Base-by-base conservation (phyloP, 1,140 invertebrate species). In the Linepithema humile region DNA sequence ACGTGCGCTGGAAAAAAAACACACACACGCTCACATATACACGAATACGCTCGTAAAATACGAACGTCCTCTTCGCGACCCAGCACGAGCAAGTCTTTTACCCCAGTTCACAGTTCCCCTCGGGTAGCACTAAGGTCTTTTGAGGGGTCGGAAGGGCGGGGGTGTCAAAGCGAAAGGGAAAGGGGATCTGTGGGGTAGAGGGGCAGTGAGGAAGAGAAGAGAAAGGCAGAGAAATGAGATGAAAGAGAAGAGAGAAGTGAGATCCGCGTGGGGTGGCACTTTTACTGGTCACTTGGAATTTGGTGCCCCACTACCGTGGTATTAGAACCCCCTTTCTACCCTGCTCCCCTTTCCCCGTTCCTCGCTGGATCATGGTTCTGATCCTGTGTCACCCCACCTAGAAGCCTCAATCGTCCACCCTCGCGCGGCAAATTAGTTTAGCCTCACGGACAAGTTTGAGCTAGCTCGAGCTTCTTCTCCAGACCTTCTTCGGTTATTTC, bases 231-330 rank as follows among this genome's bases (percentile, higher is more conserved):
- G 62, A 84, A 62, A 17, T 26, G 69, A 12, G 48, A 72, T 48
- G 38, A 73, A 83, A 60, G 74, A 70, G 82, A 89, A 82, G 73
- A 77, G 73, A 65, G 43, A 60, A 67, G 60, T 1, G 83, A 84
- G 59, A 64, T 45, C 10, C 38, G 60, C 50, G 83, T 62, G 48
- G 80, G 83, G 90, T 75, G 67, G 85, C 70, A 86, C 85, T 88
- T 83, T 83, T 84, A 87, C 83, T 87, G 92, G 92, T 92, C 92
- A 93, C 90, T 92, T 88, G 87, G 92, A 93, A 93, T 93, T 92
- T 84, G 85, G 88, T 85, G 38, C 78, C 74, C 82, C 72, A 73
- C 64, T 45, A 45, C 23, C 29, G n/a, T 12, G 59, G 59, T 60
- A 86, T 89, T 83, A 60, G 69, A 86, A 7, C 53, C 60, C 70